phyloP scores from a whole-genome alignment of 2,797 vertebrate genomes.

The Gymnocypris eckloni region DNA sequence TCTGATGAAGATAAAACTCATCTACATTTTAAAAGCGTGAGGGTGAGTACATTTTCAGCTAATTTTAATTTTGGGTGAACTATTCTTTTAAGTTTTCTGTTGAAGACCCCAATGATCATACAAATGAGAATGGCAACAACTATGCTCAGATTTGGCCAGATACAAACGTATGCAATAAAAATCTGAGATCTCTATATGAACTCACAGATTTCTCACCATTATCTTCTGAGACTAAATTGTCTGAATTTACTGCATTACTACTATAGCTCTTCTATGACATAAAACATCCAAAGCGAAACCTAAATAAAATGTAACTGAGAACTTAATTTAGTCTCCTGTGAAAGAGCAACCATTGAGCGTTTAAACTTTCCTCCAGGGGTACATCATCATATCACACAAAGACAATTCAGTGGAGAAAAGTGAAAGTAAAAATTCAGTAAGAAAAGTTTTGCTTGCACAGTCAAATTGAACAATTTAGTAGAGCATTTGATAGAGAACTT shows the following conservation, averaged over 20 bases:
- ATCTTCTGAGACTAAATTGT: background rate
- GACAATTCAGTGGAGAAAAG: background rate
- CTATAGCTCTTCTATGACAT: background rate
- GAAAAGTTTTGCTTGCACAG: slow-evolving; percentile 4
- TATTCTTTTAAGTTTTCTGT: background rate
- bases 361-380: background rate
- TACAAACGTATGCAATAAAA: background rate
- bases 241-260: background rate
- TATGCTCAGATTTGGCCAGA: background rate
- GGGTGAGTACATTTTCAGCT: background rate
- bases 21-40: background rate
- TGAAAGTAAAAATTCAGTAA: too few relatives aligned
- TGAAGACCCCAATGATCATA: background rate
- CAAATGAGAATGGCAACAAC: background rate
- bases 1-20: background rate
- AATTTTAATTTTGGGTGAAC: background rate
- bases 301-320: background rate
- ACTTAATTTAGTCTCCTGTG: background rate
- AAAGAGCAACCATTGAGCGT: background rate
- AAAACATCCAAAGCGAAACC: background rate
- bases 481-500: slow-evolving; percentile 8
- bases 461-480: background rate
- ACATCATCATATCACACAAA: background rate
- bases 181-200: background rate
- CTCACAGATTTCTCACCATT: background rate